Evolutionary conservation across 2,888 invertebrate genomes (phyloP).

Genomic region (Netelia inedita): DNA sequence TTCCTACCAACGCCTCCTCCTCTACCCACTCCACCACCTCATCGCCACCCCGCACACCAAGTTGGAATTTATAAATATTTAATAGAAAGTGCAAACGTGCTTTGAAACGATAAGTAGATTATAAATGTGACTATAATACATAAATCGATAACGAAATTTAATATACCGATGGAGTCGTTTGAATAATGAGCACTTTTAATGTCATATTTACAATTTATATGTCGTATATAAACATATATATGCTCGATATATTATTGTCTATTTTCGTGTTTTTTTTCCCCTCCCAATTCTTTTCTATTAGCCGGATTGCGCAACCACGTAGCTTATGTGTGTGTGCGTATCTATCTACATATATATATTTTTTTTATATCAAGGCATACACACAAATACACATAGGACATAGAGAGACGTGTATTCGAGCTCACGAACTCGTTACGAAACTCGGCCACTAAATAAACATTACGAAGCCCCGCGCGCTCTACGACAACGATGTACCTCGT

Average conservation of each 20-base stretch:
- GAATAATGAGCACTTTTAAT: conserved; percentile 36
- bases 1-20: no score
- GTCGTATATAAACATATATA: background rate
- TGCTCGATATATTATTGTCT: conserved; percentile 16
- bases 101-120: conserved; percentile 45
- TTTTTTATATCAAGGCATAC: conserved; percentile 48
- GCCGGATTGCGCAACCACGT: conserved; percentile 18
- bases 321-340: background rate
- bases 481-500: conserved; percentile 49
- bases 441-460: conserved; percentile 67
- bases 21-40: background rate
- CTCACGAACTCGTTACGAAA: conserved; percentile 63
- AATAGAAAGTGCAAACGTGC: conserved; percentile 49
- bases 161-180: conserved; percentile 11
- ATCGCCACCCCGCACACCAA: background rate
- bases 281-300: background rate
- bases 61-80: conserved; percentile 45
- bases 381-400: background rate
- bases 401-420: background rate
- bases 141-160: conserved; percentile 44
- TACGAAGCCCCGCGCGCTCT: conserved; percentile 35
- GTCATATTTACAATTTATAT: background rate
- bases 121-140: conserved; percentile 42
- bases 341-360: background rate
- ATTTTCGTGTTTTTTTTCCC: conserved; percentile 18